Conservation (phyloP, 2,797 vertebrate species). For the Neopelma chrysocephalum region DNA sequence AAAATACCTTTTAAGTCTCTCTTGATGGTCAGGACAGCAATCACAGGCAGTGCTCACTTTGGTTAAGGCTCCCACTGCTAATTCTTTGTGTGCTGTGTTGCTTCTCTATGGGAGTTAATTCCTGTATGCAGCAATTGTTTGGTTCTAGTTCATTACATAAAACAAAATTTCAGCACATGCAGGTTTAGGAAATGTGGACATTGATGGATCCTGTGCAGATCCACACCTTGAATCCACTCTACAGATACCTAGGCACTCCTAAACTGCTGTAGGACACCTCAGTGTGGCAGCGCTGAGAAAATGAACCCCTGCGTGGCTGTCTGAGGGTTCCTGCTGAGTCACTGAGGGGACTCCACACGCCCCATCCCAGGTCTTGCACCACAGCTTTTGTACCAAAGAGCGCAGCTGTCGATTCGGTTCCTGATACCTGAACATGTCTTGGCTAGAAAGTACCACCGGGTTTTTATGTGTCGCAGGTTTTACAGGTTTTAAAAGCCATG, state of each 20-base stretch:
- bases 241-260: neutral
- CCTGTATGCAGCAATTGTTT: neutral
- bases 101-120: neutral
- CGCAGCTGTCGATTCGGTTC: neutral
- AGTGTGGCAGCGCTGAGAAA: neutral
- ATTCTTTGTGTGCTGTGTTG: neutral
- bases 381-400: neutral
- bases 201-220: neutral
- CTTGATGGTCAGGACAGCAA: neutral
- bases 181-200: neutral
- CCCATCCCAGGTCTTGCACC: neutral
- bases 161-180: neutral
- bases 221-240: neutral
- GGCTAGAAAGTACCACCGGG: neutral
- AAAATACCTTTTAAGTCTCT: neutral
- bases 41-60: neutral
- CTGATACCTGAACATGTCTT: neutral
- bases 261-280: neutral
- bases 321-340: neutral
- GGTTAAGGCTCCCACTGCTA: neutral
- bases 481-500: neutral
- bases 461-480: neutral
- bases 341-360: neutral
- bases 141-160: neutral
- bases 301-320: neutral